Percentiles rank a stretch among this genome's conserved stretches.
These are phyloP conservation scores for Gobius niger DNA, from an alignment of 2,113 vertebrate species.

Conservation along the genomic window DNA sequence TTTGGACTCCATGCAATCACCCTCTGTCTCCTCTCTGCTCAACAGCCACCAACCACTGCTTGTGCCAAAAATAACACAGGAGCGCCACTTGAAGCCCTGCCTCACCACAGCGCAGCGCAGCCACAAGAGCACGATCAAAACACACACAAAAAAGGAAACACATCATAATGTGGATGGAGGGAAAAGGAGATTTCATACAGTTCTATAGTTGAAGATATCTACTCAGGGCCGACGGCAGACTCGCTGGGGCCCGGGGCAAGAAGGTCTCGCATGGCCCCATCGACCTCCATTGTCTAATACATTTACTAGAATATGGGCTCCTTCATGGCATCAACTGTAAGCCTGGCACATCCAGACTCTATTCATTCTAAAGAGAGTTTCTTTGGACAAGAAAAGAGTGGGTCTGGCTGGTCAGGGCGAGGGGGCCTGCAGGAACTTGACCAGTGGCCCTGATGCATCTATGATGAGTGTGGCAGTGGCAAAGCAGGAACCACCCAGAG, in stretches of 20 bases:
- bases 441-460: no score
- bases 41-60: constrained; percentile 81
- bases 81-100: constrained; percentile 81
- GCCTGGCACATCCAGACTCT: no score
- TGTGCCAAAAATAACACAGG: constrained; percentile 84
- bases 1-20: constrained; percentile 71
- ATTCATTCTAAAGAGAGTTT: no score
- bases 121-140: constrained; percentile 83
- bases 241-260: no score
- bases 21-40: constrained; percentile 74
- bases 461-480: no score
- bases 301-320: no score
- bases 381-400: no score
- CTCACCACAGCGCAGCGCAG: constrained; percentile 72
- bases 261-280: no score
- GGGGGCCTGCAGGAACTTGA: no score
- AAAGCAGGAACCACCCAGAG: not conserved
- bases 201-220: constrained; percentile 74
- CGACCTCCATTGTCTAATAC: no score
- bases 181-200: constrained; percentile 74
- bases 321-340: no score
- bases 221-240: constrained; percentile 19
- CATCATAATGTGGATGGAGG: constrained; percentile 75
- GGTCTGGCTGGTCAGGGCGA: no score
- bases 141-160: constrained; percentile 86